Conservation (phyloP, 1,140 invertebrate genomes). For the Palaemon carinicauda region DNA sequence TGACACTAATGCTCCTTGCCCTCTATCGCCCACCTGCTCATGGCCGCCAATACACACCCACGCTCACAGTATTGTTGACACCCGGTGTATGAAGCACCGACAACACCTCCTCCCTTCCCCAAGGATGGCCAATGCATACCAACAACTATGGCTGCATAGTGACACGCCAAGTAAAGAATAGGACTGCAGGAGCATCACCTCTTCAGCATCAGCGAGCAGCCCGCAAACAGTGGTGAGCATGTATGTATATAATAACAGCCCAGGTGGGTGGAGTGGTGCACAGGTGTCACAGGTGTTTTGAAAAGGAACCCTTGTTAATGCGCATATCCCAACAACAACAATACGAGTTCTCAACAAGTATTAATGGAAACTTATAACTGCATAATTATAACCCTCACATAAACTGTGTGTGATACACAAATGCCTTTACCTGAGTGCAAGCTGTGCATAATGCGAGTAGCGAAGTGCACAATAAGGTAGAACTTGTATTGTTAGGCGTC, state of each 20-base stretch:
- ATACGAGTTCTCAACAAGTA: conserved; percentile 54
- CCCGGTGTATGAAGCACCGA: conserved; percentile 51
- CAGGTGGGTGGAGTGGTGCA: conserved; percentile 14
- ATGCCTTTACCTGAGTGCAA: conserved; percentile 51
- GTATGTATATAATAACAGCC: not conserved
- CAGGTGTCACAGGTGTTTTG: not conserved
- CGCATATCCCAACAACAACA: conserved; percentile 45
- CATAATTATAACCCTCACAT: conserved; percentile 49
- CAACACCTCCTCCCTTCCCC: conserved; percentile 34
- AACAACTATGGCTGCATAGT: not conserved
- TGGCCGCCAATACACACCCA: conserved; percentile 52
- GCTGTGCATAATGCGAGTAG: conserved; percentile 49
- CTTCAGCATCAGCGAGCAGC: not conserved
- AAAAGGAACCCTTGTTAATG: conserved; percentile 32
- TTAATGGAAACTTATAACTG: conserved; percentile 48
- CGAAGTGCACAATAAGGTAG: conserved; percentile 25
- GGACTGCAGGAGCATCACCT: not conserved
- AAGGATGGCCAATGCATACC: not conserved
- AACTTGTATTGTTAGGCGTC: conserved; percentile 31
- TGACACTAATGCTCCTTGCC: not conserved
- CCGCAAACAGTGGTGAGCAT: not conserved
- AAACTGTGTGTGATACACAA: conserved; percentile 53
- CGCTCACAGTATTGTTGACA: conserved; percentile 53
- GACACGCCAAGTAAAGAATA: not conserved
- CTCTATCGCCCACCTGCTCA: conserved; percentile 15